Evolutionary conservation across 1,140 invertebrate species (phyloP), one percentile per base, ranked within the genome.

Genomic region (Tetraneura akinire): DNA sequence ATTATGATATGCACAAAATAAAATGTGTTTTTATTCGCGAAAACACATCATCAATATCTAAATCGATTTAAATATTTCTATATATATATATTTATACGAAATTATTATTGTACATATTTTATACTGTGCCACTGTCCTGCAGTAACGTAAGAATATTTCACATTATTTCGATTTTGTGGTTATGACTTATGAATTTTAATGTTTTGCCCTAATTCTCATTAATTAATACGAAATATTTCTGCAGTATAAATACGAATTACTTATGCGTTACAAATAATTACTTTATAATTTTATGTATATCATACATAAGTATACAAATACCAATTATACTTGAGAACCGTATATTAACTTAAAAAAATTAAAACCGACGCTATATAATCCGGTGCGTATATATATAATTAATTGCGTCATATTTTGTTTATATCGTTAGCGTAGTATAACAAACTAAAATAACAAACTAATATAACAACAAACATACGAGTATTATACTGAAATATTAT

Each of bases 191-290:
- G 64, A 68, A 68, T 68, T 45, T 68, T 42, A 68, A 68, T 45
- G 64, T 68, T 45, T 45, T n/a, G 64, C 45, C 64, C 64, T 68
- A 68, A 68, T 68, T 68, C 64, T 45, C 64, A 68, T 68, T 68
- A 68, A 68, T 68, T 68, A 68, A 68, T 45, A 42, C 14, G 64
- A 68, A 45, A 42, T 37, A 37, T 42, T 32, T 5, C 21, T 37
- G 32, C 21, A 18, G 42, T 45, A 21, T 68, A 23, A 16, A 62
- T 29, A 62, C 29, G 23, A 62, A 32, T 62, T 3, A 16, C n/a
- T 16, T 62, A 32, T 37, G 60, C 37, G 13, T 45, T 68, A 68
- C 64, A 23, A 45, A 37, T 37, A 4, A 37, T 37, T n/a, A n/a
- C n/a, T n/a, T n/a, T n/a, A n/a, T n/a, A n/a, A n/a, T n/a, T n/a